phyloP scores from a whole-genome alignment of 2,888 invertebrate genomes.

The Xanthostigma xanthostigma region DNA sequence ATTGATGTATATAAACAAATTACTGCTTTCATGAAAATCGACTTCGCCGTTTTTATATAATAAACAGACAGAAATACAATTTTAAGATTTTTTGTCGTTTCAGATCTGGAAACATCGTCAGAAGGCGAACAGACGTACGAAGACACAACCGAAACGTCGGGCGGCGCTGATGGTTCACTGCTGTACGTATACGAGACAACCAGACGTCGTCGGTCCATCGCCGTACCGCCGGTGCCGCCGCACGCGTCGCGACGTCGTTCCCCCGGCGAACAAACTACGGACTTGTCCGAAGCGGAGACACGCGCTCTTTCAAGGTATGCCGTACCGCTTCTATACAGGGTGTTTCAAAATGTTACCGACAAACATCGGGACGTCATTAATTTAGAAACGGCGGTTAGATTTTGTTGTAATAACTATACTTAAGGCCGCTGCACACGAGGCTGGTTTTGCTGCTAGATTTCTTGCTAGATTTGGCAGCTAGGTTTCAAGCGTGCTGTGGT shows the following conservation, averaged over 20 bases:
- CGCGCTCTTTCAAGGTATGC: too few relatives aligned
- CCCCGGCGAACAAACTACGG: not conserved
- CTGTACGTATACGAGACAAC: slow-evolving; percentile 22
- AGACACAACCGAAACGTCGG: slow-evolving; percentile 9
- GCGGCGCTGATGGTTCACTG: slow-evolving; percentile 17
- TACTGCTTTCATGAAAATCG: not conserved
- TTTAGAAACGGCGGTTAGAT: too few relatives aligned
- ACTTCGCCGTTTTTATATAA: too few relatives aligned
- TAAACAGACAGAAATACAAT: not conserved
- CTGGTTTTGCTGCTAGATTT: too few relatives aligned
- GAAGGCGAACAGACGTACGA: slow-evolving; percentile 11
- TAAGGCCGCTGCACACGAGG: too few relatives aligned
- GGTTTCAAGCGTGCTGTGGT: too few relatives aligned
- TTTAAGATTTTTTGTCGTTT: not conserved
- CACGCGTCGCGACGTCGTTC: not conserved
- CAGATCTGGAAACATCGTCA: slow-evolving; percentile 11
- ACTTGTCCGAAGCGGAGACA: not conserved
- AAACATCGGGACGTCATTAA: too few relatives aligned
- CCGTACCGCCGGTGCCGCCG: slow-evolving; percentile 18
- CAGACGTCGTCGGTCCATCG: slow-evolving; percentile 20
- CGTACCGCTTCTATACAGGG: too few relatives aligned
- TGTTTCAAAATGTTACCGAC: too few relatives aligned
- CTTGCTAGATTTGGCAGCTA: too few relatives aligned
- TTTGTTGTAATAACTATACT: too few relatives aligned
- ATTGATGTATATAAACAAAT: too few relatives aligned